Conservation (phyloP, 2,888 invertebrate genomes). For the Eupithecia exiguata region DNA sequence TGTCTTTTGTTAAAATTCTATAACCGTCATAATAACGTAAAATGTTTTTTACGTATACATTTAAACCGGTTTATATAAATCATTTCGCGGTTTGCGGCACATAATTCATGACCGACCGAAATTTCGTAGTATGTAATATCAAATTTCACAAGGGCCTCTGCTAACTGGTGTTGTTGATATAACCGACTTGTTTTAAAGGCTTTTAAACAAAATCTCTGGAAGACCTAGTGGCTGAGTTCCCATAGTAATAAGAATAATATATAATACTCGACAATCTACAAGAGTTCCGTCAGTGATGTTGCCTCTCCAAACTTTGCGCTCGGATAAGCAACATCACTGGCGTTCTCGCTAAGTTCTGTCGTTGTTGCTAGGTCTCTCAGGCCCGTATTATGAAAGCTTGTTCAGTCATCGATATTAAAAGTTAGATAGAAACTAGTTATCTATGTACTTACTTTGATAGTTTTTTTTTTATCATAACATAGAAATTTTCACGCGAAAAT, state of each 20-base stretch:
- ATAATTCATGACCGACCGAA: constrained; percentile 52
- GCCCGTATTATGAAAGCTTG: too few species aligned
- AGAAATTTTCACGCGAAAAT: too few species aligned
- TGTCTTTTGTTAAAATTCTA: neutral
- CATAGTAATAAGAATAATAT: neutral
- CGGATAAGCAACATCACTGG: too few species aligned
- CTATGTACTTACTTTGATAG: neutral
- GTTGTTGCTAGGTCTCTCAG: neutral
- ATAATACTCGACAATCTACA: neutral
- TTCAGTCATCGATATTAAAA: too few species aligned
- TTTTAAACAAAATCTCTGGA: neutral
- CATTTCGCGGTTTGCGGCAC: constrained; percentile 43
- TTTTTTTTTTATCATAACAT: too few species aligned
- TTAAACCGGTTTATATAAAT: constrained; percentile 50
- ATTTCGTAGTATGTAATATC: constrained; percentile 56
- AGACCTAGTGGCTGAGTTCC: neutral
- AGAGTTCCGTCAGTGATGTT: neutral
- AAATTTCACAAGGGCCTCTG: constrained; percentile 46
- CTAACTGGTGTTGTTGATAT: constrained; percentile 32
- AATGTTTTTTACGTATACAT: neutral
- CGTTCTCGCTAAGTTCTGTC: too few species aligned
- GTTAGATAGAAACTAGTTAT: too few species aligned
- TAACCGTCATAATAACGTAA: neutral
- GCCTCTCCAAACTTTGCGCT: too few species aligned
- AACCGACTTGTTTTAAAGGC: neutral